These are phyloP conservation scores for Matsumyia berberina DNA, from an alignment of 2,888 invertebrate species.

Conservation along the genomic window DNA sequence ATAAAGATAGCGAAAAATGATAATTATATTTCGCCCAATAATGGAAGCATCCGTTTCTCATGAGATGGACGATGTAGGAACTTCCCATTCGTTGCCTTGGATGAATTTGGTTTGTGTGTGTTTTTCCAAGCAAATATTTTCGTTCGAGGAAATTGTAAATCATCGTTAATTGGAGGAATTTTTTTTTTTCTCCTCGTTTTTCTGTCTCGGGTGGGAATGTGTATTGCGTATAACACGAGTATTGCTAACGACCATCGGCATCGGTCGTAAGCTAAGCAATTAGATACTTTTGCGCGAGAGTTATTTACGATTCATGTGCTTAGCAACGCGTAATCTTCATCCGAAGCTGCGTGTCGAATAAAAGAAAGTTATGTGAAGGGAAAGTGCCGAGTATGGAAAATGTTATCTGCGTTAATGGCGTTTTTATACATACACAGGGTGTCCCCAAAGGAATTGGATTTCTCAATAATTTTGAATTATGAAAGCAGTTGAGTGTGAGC, in stretches of 20 bases:
- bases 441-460: not conserved
- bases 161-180: conserved; percentile 38
- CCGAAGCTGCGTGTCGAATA: not conserved
- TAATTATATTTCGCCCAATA: conserved; percentile 33
- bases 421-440: not conserved
- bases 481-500: too few species aligned
- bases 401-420: conserved; percentile 4
- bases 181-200: not conserved
- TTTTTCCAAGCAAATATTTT: conserved; percentile 16
- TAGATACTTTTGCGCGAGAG: conserved; percentile 25
- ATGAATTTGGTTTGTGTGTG: conserved; percentile 19
- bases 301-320: conserved; percentile 7
- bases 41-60: not conserved
- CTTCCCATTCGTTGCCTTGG: conserved; percentile 26
- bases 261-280: conserved; percentile 26
- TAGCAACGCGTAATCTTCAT: conserved; percentile 15
- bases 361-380: not conserved
- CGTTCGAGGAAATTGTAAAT: conserved; percentile 35
- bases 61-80: not conserved
- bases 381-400: not conserved
- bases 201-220: conserved; percentile 1
- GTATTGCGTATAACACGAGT: conserved; percentile 14
- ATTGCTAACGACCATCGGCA: conserved; percentile 6
- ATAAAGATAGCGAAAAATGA: conserved; percentile 21
- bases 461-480: not conserved